Evolutionary conservation across 2,113 vertebrate genomes (phyloP).

Genomic region (Peucedramus taeniatus): DNA sequence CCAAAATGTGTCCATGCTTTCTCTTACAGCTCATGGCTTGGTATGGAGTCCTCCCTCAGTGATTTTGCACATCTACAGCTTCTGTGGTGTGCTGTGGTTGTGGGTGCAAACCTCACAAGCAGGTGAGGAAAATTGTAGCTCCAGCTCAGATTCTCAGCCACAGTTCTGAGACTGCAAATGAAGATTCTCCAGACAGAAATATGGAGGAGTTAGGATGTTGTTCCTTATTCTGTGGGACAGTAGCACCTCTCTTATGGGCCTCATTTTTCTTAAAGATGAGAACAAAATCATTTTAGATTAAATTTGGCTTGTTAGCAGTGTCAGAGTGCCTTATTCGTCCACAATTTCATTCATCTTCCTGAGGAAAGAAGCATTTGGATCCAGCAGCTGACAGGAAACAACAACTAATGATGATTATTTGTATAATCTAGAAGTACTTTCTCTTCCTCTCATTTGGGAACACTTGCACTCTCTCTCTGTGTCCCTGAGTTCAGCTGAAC

Average conservation of each 20-base stretch:
- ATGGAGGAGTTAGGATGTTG: background rate
- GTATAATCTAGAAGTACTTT: constrained; percentile 4
- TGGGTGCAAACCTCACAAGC: background rate
- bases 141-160: background rate
- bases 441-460: constrained; percentile 18
- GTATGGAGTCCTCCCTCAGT: background rate
- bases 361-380: background rate
- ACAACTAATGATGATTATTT: constrained; percentile 8
- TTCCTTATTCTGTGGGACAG: background rate
- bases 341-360: background rate
- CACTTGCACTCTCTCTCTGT: background rate
- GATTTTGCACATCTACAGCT: background rate
- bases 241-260: background rate
- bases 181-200: background rate
- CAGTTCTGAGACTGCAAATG: background rate
- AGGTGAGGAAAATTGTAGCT: background rate
- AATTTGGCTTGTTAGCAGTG: background rate
- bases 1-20: background rate
- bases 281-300: background rate
- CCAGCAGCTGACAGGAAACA: background rate
- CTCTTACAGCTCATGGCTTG: background rate
- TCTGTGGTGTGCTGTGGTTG: background rate
- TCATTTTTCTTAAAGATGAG: background rate
- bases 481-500: constrained; percentile 7
- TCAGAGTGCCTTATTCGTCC: background rate